Percentiles rank a stretch among this genome's conserved stretches.
phyloP scores from a whole-genome alignment of 2,113 vertebrate genomes.

The Coptodon rendalli region DNA sequence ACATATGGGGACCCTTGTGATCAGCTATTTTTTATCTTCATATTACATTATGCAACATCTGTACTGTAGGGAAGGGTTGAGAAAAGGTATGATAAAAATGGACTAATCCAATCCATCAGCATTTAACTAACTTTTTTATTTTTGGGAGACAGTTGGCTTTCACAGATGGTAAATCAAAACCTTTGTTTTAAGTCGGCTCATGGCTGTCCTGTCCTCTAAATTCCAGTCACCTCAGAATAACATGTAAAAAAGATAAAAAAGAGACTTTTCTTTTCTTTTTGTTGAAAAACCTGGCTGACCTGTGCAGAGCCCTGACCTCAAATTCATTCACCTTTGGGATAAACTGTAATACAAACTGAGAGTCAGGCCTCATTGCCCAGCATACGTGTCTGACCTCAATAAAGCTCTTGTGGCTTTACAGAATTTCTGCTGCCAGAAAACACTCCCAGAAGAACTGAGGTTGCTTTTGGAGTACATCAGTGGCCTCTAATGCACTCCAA shows the following conservation, averaged over 20 bases:
- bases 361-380: background rate
- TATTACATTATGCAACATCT: background rate
- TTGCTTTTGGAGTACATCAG: background rate
- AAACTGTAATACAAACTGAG: background rate
- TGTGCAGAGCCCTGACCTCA: background rate
- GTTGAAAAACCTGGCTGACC: background rate
- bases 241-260: background rate
- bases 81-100: accelerated
- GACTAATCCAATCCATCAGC: background rate
- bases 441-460: background rate
- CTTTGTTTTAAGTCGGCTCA: background rate
- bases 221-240: background rate
- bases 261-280: background rate
- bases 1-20: background rate
- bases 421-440: background rate
- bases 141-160: background rate
- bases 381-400: background rate
- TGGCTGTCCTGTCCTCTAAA: background rate
- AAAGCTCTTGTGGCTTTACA: background rate
- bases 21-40: background rate
- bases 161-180: background rate
- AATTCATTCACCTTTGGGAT: background rate
- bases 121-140: background rate
- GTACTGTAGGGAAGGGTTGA: background rate
- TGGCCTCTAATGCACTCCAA: background rate